Evolutionary conservation across 1,140 invertebrate species (phyloP).

Genomic region (Tetramorium alpestre): DNA sequence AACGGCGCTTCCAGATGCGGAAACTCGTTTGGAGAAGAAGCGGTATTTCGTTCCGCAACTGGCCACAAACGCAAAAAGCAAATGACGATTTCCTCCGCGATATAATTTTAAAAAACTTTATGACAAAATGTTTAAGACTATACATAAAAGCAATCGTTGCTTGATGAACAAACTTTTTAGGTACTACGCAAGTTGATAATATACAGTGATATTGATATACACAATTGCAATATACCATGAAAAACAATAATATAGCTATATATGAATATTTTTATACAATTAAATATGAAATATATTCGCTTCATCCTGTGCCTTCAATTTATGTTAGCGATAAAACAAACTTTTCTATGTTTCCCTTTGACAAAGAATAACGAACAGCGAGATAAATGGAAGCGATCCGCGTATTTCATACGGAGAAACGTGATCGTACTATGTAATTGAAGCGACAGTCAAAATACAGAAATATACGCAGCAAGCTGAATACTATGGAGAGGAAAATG

Average conservation of each 20-base stretch:
- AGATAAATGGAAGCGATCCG: conserved; percentile 49
- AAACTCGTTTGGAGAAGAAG: conserved; percentile 50
- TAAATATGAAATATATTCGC: neutral
- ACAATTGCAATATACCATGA: neutral
- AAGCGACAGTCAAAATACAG: conserved; percentile 51
- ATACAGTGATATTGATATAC: too few species aligned
- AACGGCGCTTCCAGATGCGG: conserved; percentile 35
- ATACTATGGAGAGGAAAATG: conserved; percentile 29
- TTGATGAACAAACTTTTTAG: neutral
- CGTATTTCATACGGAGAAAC: conserved; percentile 42
- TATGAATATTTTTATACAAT: conserved; percentile 8
- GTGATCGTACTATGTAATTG: conserved; percentile 53
- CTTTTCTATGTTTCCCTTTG: conserved; percentile 48
- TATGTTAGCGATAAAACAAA: conserved; percentile 47
- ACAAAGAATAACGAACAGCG: conserved; percentile 55
- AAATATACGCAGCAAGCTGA: conserved; percentile 5
- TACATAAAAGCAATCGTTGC: neutral
- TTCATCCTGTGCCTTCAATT: conserved; percentile 23
- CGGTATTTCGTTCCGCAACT: neutral
- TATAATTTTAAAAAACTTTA: neutral
- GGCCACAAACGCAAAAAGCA: neutral
- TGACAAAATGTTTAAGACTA: neutral
- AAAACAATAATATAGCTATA: conserved; percentile 2
- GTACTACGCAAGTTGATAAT: neutral
- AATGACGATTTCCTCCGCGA: neutral